Evolutionary conservation across 2,888 invertebrate genomes (phyloP), one percentile per base, ranked within the genome.

Genomic region (Abrostola tripartita): DNA sequence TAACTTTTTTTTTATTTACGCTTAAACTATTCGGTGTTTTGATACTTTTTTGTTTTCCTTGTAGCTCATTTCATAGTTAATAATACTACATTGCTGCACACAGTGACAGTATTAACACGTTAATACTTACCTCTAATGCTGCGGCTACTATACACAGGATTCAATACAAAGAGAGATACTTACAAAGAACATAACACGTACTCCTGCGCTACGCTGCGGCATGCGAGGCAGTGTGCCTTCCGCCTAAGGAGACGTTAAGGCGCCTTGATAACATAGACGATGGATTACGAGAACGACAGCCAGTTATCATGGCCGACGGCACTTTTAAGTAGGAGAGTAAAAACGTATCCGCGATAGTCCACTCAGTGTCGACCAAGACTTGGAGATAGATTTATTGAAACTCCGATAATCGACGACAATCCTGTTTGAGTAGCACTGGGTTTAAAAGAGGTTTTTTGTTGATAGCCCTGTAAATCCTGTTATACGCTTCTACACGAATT

Each of bases 221-320:
- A n/a, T 11, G 11, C 41, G 41, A 5, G 10, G 11, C 41, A 10
- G 41, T 41, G 44, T 44, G 9, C 12, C 7, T 14, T 12, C 12
- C 41, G 53, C 40, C 47, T 55, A 44, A 52, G 42, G 12, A 52
- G 42, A 72, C 58, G 38, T 59, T 63, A 63, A 51, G 35, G 40
- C 50, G 10, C 8, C 35, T 61, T 65, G 49, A 61, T 54, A 65
- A 51, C 41, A 53, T 54, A 12, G 47, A 61, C 10, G 37, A n/a
- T 14, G 10, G 24, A 14, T 62, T 44, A 12, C 55, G 40, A 7
- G 52, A 36, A 65, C 2, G 37, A 50, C 36, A 14, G 37, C 6
- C 50, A 35, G 49, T 50, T 51, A 41, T 4, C 56, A 68, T 38
- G 44, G 49, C 56, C 2, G 50, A 50, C 38, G 37, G 9, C 36